Percentiles rank a stretch among this genome's conserved stretches.
phyloP scores from a whole-genome alignment of 2,797 vertebrate species.

The Pagetopsis macropterus region DNA sequence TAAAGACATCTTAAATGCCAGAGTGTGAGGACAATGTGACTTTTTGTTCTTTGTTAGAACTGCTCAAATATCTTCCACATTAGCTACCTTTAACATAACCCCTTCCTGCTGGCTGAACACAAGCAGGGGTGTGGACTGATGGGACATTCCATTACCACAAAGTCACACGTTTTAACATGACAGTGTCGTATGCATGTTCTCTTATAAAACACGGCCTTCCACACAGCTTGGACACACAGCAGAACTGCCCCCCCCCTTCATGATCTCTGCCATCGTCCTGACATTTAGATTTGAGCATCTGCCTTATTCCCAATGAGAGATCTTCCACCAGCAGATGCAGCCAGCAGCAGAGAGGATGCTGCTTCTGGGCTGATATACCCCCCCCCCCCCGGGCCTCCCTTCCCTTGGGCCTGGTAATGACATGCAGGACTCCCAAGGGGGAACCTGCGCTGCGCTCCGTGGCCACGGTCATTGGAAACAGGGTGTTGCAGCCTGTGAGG shows the following conservation, averaged over 20 bases:
- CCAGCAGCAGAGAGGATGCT: conserved; percentile 24
- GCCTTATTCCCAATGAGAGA: conserved; percentile 20
- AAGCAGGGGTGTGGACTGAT: not conserved
- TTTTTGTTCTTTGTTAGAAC: too few relatives aligned
- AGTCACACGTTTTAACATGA: not conserved
- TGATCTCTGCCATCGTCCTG: conserved; percentile 2
- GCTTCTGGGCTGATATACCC: not conserved
- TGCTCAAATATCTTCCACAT: not conserved
- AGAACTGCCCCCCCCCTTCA: not conserved
- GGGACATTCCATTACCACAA: not conserved
- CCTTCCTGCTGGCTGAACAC: not conserved
- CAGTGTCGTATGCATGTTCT: not conserved
- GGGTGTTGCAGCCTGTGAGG: conserved; percentile 11
- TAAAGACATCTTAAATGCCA: too few relatives aligned
- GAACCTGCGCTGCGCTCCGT: conserved; percentile 48
- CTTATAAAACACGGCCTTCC: not conserved
- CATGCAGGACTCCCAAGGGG: conserved; percentile 61
- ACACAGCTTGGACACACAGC: conserved; percentile 11
- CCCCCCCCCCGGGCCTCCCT: not conserved
- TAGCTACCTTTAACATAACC: not conserved
- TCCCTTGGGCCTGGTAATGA: conserved; percentile 63
- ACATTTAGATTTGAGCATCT: conserved; percentile 52
- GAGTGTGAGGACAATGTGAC: too few relatives aligned
- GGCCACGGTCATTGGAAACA: conserved; percentile 58
- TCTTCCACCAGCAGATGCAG: conserved; percentile 51